Conservation (phyloP, 2,797 vertebrate species). For the Leptoclinus maculatus region DNA sequence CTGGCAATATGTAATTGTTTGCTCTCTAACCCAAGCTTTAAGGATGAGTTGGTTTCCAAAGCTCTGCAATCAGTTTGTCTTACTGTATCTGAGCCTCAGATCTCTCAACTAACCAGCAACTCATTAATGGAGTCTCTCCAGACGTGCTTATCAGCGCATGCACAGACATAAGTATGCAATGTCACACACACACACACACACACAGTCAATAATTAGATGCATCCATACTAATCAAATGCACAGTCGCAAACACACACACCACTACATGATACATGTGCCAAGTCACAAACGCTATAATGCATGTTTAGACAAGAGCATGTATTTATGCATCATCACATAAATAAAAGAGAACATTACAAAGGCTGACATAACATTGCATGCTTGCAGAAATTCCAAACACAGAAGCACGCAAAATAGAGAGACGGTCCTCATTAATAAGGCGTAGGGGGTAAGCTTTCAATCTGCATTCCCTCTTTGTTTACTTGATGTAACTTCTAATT, state of each 20-base stretch:
- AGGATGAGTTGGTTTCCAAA: constrained; percentile 13
- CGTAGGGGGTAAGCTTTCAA: neutral
- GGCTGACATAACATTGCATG: neutral
- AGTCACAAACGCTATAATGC: neutral
- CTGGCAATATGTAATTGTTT: constrained; percentile 7
- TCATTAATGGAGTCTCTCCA: constrained; percentile 35
- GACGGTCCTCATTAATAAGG: neutral
- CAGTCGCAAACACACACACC: neutral
- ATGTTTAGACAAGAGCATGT: neutral
- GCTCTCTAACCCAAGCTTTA: constrained; percentile 18
- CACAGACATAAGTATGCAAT: neutral
- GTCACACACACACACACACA: neutral
- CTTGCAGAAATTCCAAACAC: neutral
- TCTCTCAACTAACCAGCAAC: constrained; percentile 11
- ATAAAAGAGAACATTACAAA: neutral
- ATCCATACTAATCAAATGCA: neutral
- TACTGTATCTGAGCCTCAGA: constrained; percentile 10
- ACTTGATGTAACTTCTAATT: constrained; percentile 32
- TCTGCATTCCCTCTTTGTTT: constrained; percentile 33
- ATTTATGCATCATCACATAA: neutral
- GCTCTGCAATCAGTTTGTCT: neutral
- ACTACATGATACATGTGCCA: neutral
- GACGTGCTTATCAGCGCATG: neutral
- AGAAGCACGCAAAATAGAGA: neutral
- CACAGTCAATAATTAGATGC: neutral